Evolutionary conservation across 2,888 invertebrate genomes (phyloP), one percentile per base, ranked within the genome.

Genomic region (Tipula lateralis): DNA sequence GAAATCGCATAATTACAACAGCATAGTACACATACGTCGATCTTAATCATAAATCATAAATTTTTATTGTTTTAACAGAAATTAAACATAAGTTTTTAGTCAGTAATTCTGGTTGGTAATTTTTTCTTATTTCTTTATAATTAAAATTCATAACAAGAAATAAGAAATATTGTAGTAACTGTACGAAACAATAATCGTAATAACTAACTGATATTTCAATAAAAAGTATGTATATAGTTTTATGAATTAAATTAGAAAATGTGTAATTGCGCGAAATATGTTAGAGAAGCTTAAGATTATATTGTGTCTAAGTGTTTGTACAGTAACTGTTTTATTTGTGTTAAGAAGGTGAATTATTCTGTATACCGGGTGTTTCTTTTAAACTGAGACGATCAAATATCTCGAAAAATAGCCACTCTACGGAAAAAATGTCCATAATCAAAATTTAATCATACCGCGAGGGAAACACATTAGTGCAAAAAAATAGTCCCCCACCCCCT

Each of bases 101-200:
- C 24, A 24, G 66, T 66, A 7, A 66, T 66, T 66, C 3, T 13
- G 9, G n/a, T 13, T 39, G 39, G 39, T 66, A 24, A 36, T 36
- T 36, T 36, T 9, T 9, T 36, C 12, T 36, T 36, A 36, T 36
- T 36, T 36, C 0, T 39, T 66, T 66, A 24, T 24, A 66, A 66
- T 66, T 66, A 66, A 66, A 66, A 66, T 66, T 66, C 66, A 24
- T 66, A 66, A 66, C 66, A 24, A 66, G 66, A 66, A 66, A 66
- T 66, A 9, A 66, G 24, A 66, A 66, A 66, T 50, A 66, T 12
- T 66, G 66, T 66, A 66, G 24, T 66, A 66, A 66, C 66, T 66
- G 66, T 66, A 24, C 19, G 24, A 66, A 1, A 44, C 44, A 44
- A 44, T 66, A 66, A 66, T 66, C 66, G n/a, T 66, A 50, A 19